Base-by-base conservation (phyloP, 2,113 vertebrate genomes). In the Xyrauchen texanus region DNA sequence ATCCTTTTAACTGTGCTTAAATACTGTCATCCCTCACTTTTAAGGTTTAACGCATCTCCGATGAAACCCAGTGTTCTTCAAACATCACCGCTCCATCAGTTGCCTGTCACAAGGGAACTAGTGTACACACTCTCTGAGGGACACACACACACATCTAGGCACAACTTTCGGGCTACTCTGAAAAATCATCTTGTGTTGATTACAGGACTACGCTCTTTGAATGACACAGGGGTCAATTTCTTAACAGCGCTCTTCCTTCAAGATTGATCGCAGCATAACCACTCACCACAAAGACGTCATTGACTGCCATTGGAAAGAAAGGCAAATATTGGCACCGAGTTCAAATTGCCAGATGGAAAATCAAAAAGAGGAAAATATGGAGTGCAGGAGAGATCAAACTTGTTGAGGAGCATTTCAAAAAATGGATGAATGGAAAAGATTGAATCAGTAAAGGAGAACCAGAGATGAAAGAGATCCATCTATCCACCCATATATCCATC, bases 231-330 rank as follows among this genome's bases (percentile, higher is more conserved):
- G 81, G 51, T 81, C 52, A 76, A 76, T 68, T 73, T 83, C 78
- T 78, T 15, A 61, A 42, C 15, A 8, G 34, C 16, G 65, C 49
- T 72, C 70, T 68, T 76, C 57, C 16, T 13, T 11, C 49, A 45
- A 83, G 79, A 85, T 76, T 66, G 69, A 85, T 81, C 21, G 9
- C 74, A 21, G 57, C 63, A 49, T n/a, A 75, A 79, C 72, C 72
- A 60, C 71, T 77, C 13, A 52, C 86, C 83, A 78, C 86, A 84
- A 85, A 65, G 78, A 88, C 73, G 68, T 88, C 83, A 86, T 34
- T 60, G 68, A 77, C 75, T 81, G 77, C 83, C 80, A 76, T 82
- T 67, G 74, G 73, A 79, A 53, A 70, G 74, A 79, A 72, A 69
- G 68, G 80, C 85, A 86, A 87, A 85, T 52, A 84, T 68, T 58